phyloP scores from a whole-genome alignment of 2,888 invertebrate species.

The Oscheius sp. region DNA sequence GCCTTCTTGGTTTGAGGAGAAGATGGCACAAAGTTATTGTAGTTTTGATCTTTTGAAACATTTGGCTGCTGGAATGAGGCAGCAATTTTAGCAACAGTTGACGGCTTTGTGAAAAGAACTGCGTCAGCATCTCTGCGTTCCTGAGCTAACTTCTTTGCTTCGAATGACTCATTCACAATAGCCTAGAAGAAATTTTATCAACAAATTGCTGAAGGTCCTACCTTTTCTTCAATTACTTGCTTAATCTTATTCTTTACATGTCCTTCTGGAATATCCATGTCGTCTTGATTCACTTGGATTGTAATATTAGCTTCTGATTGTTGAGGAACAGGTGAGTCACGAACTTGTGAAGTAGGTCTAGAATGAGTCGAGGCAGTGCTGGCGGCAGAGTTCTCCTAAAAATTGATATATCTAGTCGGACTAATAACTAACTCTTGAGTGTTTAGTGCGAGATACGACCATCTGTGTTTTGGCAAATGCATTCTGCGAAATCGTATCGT shows the following conservation, averaged over 20 bases:
- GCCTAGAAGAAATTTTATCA: constrained; percentile 14
- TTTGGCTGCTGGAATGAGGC: constrained; percentile 21
- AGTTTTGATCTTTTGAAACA: constrained; percentile 6
- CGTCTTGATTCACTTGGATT: neutral
- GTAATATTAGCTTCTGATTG: too few species aligned
- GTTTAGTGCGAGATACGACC: neutral
- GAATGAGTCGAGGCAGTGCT: constrained; percentile 1
- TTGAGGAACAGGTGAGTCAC: too few species aligned
- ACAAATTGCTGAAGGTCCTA: neutral
- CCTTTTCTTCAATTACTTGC: constrained; percentile 29
- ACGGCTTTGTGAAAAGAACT: constrained; percentile 12
- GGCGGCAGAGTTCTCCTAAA: constrained; percentile 1
- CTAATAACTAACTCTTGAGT: neutral
- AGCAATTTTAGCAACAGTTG: constrained; percentile 29
- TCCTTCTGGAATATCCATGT: constrained; percentile 25
- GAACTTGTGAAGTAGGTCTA: neutral
- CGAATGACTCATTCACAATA: constrained; percentile 8
- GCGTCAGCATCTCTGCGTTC: constrained; percentile 30
- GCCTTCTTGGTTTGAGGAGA: neutral
- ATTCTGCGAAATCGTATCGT: neutral
- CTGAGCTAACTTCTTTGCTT: constrained; percentile 14
- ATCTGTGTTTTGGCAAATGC: neutral
- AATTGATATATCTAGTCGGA: neutral
- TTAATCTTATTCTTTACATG: constrained; percentile 27
- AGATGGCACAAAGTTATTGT: constrained; percentile 8